These are phyloP conservation scores for Pomatostomus ruficeps DNA, from an alignment of 2,113 vertebrate genomes.

Conservation along the genomic window DNA sequence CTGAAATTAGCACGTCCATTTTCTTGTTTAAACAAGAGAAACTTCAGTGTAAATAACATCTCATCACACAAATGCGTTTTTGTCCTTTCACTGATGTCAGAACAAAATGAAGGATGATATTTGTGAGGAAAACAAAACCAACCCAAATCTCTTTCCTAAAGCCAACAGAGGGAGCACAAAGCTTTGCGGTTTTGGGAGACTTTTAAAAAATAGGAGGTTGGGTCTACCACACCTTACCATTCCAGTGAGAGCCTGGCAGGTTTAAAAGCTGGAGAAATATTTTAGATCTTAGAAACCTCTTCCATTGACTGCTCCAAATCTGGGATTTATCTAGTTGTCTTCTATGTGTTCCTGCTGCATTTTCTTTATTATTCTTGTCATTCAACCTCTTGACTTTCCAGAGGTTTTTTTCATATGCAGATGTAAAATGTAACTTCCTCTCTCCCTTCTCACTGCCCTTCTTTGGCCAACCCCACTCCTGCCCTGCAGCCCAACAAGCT, in stretches of 20 bases:
- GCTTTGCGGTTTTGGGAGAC: background rate
- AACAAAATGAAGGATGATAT: constrained; percentile 35
- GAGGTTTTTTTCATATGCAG: background rate
- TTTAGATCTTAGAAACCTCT: constrained; percentile 5
- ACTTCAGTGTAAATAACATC: constrained; percentile 36
- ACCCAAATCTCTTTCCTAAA: constrained; percentile 30
- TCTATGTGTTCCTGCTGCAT: background rate
- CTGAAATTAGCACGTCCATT: constrained; percentile 53
- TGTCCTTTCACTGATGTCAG: constrained; percentile 1
- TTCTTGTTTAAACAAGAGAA: constrained; percentile 52
- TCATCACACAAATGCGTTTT: background rate
- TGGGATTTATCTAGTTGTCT: background rate
- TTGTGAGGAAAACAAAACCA: constrained; percentile 13
- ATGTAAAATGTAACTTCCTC: background rate
- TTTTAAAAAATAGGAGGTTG: background rate
- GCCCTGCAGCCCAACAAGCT: background rate
- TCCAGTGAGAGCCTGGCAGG: background rate
- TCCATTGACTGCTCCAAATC: background rate
- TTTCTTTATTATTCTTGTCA: background rate
- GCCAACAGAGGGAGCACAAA: constrained; percentile 69
- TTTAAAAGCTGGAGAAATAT: background rate
- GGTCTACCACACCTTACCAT: background rate
- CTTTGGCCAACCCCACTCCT: background rate
- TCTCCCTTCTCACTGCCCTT: background rate
- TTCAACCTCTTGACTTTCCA: background rate